Evolutionary conservation across 2,888 invertebrate genomes (phyloP).

Genomic region (Ochropacha duplaris): DNA sequence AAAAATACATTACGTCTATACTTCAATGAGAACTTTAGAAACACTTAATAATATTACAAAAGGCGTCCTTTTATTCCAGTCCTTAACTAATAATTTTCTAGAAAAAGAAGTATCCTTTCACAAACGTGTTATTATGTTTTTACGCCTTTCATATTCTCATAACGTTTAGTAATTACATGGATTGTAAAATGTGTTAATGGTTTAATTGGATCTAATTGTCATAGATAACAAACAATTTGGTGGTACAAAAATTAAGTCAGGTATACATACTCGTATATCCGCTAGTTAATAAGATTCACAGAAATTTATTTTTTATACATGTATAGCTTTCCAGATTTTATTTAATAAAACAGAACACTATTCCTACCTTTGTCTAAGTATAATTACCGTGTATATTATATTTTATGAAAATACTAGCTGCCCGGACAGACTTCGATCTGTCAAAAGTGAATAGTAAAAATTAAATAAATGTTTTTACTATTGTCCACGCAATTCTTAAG

Average conservation of each 20-base stretch:
- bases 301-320: too few relatives aligned
- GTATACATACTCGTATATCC: neutral
- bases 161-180: slow-evolving; percentile 4
- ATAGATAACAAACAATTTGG: neutral
- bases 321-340: too few relatives aligned
- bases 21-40: neutral
- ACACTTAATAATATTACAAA: slow-evolving; percentile 7
- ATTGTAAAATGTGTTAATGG: neutral
- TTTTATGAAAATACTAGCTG: too few relatives aligned
- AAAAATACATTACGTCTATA: neutral
- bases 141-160: slow-evolving; percentile 35
- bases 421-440: too few relatives aligned
- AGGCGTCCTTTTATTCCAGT: slow-evolving; percentile 17
- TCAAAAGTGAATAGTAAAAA: too few relatives aligned
- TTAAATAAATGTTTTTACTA: too few relatives aligned
- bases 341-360: too few relatives aligned
- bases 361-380: too few relatives aligned
- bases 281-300: too few relatives aligned
- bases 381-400: too few relatives aligned
- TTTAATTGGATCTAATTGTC: neutral
- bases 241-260: neutral
- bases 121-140: slow-evolving; percentile 40
- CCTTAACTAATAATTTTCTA: slow-evolving; percentile 33
- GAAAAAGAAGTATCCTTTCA: slow-evolving; percentile 16
- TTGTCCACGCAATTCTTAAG: too few relatives aligned